Evolutionary conservation across 92 coral and sea anemone species (phyloP).

Genomic region (Porites lobata): DNA sequence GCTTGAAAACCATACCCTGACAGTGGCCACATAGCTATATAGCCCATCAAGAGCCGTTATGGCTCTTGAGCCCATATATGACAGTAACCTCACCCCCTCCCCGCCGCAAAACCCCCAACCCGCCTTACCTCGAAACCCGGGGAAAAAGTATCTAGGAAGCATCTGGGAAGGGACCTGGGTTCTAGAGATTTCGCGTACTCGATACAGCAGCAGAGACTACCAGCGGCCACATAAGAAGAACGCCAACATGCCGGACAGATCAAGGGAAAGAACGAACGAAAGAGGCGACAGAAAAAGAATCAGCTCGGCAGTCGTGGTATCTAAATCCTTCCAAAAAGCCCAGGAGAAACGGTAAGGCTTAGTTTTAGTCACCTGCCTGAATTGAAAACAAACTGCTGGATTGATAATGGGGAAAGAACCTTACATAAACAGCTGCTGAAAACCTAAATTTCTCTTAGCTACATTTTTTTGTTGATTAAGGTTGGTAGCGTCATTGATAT

Average conservation of each 20-base stretch:
- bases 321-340: constrained; percentile 38
- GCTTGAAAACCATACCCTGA: too few species aligned
- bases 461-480: too few species aligned
- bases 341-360: constrained; percentile 25
- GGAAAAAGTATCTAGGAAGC: background rate
- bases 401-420: background rate
- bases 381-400: background rate
- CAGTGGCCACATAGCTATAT: too few species aligned
- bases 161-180: background rate
- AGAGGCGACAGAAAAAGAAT: constrained; percentile 26
- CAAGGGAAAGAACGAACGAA: constrained; percentile 27
- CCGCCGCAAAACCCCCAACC: too few species aligned
- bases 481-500: too few species aligned
- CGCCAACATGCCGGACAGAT: constrained; percentile 62
- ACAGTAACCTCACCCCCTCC: too few species aligned
- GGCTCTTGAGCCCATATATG: too few species aligned
- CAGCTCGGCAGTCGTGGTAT: constrained; percentile 46
- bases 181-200: background rate
- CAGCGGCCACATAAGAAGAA: background rate
- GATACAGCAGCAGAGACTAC: too few species aligned
- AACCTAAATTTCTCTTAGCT: too few species aligned
- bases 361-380: background rate
- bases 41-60: too few species aligned
- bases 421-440: too few species aligned
- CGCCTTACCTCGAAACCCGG: too few species aligned